Conservation (phyloP, 1,140 invertebrate genomes). For the Hirudo medicinalis region DNA sequence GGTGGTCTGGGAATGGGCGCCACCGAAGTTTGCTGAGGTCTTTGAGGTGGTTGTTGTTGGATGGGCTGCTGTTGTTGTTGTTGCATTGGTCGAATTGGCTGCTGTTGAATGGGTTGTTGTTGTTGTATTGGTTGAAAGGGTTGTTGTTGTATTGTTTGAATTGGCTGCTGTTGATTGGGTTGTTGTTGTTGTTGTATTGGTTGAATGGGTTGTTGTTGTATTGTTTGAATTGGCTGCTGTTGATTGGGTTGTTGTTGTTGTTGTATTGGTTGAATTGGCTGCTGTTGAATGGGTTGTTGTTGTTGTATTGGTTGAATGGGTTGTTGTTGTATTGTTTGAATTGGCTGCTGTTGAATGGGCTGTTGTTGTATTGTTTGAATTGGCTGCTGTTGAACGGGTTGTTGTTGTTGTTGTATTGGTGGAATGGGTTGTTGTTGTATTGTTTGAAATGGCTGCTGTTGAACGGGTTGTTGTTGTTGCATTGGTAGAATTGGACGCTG, state of each 20-base stretch:
- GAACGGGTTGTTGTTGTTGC: slow-evolving; percentile 8
- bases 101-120: not conserved
- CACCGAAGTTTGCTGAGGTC: not conserved
- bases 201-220: too few species aligned
- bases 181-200: not conserved
- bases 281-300: not conserved
- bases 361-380: not conserved
- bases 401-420: slow-evolving; percentile 11
- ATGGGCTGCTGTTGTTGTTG: too few species aligned
- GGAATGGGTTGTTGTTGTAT: not conserved
- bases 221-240: too few species aligned
- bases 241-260: not conserved
- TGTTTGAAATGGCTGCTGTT: not conserved
- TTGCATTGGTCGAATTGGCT: too few species aligned
- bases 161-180: not conserved
- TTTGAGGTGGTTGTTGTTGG: not conserved
- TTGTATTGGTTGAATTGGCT: not conserved
- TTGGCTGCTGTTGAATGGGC: not conserved
- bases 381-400: not conserved
- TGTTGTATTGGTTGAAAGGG: not conserved
- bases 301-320: not conserved
- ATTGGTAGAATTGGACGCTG: too few species aligned
- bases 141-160: not conserved
- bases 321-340: not conserved
- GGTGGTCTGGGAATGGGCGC: too few species aligned